Evolutionary conservation across 2,113 vertebrate species (phyloP), one percentile per base, ranked within the genome.

Genomic region (Sinosuthora webbiana): DNA sequence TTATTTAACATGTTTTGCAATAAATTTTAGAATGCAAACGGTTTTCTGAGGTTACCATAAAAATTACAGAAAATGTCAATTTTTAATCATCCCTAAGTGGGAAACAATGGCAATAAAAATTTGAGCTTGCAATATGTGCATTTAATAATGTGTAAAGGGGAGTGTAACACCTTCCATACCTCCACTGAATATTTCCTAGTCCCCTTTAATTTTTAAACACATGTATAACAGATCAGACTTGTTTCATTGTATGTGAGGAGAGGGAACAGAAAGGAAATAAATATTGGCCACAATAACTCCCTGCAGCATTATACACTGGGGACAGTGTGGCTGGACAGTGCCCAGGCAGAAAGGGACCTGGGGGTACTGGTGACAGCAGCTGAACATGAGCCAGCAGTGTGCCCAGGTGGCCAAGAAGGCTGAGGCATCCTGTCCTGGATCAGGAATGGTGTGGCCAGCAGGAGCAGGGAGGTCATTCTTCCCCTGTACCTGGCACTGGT

Each of bases 11-110:
- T 83, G 28, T 94, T 92, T 90, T 91, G 33, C 70, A 92, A 91
- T 75, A 78, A 53, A 95, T 90, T 95, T 88, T 82, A 52, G 60
- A 93, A 55, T 37, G 15, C 91, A 83, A 96, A 92, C 35, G 83
- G 85, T 97, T 97, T 94, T 77, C 93, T 95, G 93, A 95, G 77
- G 62, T 97, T 94, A 94, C 90, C 56, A 85, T 85, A 93, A 97
- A 97, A 88, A 79, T 47, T 65, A 70, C 20, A 86, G 50, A 69
- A 88, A 94, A 81, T 45, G 16, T 52, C 69, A 60, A 27, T 94
- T 91, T 78, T 67, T 95, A 97, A 94, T 93, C 19, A 93, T 74
- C 86, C 30, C 3, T 68, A 73, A 85, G 28, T 84, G 44, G 41
- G 68, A 44, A 79, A 19, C 39, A 88, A 52, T 39, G 35, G 12